Conservation (phyloP, 2,797 vertebrate species). For the Spheniscus humboldti region DNA sequence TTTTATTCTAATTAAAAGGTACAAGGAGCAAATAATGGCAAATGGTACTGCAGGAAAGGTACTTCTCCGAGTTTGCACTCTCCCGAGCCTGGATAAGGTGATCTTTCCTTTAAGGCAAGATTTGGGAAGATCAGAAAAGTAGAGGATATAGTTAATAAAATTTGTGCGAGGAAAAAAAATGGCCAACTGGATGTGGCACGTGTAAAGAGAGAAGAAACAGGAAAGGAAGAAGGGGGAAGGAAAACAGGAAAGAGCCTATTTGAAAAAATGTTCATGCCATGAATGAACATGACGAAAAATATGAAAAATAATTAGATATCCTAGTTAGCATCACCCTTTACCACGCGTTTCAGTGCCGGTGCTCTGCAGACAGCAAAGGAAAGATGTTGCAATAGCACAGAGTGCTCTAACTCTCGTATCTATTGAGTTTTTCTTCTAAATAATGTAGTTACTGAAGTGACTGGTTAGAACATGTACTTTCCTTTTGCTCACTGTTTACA, state of each 20-base stretch:
- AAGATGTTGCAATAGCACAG: background rate
- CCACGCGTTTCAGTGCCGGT: rapidly evolving
- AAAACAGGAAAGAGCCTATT: background rate
- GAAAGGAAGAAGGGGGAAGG: background rate
- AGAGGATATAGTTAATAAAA: slow-evolving; percentile 59
- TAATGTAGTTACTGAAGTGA: background rate
- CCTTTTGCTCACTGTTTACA: background rate
- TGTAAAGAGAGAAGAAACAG: slow-evolving; percentile 8
- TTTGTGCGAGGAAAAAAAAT: background rate
- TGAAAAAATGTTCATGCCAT: background rate
- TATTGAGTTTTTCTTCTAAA: background rate
- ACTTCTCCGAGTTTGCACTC: background rate
- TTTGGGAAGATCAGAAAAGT: slow-evolving; percentile 23
- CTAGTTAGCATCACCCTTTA: background rate
- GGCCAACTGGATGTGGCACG: slow-evolving; percentile 4
- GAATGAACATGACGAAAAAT: background rate
- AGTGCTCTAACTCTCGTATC: background rate
- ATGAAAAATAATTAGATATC: background rate
- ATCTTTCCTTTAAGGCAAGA: background rate
- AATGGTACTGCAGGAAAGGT: background rate
- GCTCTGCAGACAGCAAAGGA: background rate
- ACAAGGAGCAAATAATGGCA: background rate
- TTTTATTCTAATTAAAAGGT: background rate
- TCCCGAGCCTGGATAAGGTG: background rate
- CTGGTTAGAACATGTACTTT: background rate